These are phyloP conservation scores for Empis livida DNA, from an alignment of 2,888 invertebrate species.

Conservation along the genomic window DNA sequence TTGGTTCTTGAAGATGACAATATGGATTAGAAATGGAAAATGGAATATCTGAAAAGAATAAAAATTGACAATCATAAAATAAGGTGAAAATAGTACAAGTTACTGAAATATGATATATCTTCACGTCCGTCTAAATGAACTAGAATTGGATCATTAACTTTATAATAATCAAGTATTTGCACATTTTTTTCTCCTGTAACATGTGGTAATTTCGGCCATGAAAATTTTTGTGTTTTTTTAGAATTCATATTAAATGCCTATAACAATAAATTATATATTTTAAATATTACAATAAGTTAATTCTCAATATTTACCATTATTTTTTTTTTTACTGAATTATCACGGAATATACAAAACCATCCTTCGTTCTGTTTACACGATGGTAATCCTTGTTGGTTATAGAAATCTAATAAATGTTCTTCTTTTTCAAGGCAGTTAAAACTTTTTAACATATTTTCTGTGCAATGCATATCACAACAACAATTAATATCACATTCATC, in stretches of 20 bases:
- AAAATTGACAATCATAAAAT: too few relatives aligned
- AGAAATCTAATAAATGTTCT: constrained; percentile 18
- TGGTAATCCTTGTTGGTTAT: constrained; percentile 27
- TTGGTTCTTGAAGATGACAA: constrained; percentile 22
- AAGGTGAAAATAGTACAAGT: too few relatives aligned
- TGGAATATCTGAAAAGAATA: constrained; percentile 25
- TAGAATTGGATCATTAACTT: neutral
- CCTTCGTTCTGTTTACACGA: constrained; percentile 27
- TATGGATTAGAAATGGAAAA: constrained; percentile 18
- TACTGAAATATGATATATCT: neutral
- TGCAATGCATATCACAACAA: constrained; percentile 65
- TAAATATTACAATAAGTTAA: neutral
- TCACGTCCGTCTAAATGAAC: neutral
- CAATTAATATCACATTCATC: constrained; percentile 61
- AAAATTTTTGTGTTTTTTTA: neutral
- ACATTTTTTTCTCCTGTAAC: neutral
- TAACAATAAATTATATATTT: neutral
- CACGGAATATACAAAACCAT: constrained; percentile 32
- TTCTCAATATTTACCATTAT: constrained; percentile 5
- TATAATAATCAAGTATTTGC: neutral
- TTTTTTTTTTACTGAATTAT: constrained; percentile 12
- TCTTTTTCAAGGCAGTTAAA: constrained; percentile 21
- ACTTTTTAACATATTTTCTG: constrained; percentile 17
- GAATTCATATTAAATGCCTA: neutral
- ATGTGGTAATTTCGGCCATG: neutral